Conservation (phyloP, 2,113 vertebrate species). For the Passer montanus region DNA sequence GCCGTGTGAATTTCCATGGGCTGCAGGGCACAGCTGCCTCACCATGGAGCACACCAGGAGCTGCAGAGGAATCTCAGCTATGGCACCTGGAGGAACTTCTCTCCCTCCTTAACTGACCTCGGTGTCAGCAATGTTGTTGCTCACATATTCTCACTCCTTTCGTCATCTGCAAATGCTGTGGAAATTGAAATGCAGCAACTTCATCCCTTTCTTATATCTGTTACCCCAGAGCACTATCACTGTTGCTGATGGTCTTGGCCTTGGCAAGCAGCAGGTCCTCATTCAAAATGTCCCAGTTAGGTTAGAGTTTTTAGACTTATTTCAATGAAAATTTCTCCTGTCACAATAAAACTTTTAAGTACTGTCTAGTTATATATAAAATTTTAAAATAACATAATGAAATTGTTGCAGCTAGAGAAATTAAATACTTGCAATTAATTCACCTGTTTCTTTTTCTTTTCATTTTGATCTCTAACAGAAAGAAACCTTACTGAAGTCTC, state of each 20-base stretch:
- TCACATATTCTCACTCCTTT: background rate
- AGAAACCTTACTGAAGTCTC: background rate
- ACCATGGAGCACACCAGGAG: background rate
- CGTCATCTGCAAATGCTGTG: background rate
- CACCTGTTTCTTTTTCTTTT: background rate
- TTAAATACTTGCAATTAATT: background rate
- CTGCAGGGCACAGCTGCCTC: background rate
- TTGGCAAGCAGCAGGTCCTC: rapidly evolving
- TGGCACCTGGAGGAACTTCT: rapidly evolving
- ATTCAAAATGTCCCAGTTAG: background rate
- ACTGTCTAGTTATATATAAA: background rate
- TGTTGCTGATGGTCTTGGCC: no score
- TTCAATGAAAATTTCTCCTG: background rate
- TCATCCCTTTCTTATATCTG: background rate
- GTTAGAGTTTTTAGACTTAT: background rate
- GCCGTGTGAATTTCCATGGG: background rate
- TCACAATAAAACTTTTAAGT: background rate
- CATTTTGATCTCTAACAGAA: background rate
- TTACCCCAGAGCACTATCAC: background rate
- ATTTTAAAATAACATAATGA: background rate
- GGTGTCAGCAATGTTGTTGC: background rate
- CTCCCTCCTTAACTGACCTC: background rate
- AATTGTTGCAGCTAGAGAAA: background rate
- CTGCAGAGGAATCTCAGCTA: background rate
- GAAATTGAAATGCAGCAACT: background rate